phyloP scores from a whole-genome alignment of 1,140 invertebrate species.

The Drosophila triauraria region DNA sequence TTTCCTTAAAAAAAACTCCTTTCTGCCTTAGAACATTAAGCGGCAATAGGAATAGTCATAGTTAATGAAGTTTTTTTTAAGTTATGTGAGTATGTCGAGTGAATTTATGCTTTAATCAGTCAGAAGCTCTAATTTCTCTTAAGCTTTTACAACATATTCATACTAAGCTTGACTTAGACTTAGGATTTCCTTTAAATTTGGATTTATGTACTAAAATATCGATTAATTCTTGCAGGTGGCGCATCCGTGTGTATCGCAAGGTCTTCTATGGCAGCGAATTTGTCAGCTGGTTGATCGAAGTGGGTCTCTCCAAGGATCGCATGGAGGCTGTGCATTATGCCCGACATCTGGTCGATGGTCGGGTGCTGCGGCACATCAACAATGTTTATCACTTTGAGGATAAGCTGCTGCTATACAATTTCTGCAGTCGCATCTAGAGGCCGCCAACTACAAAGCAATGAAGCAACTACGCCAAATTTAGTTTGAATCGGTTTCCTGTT shows the following conservation, averaged over 20 bases:
- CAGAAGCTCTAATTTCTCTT: background rate
- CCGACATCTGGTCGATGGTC: slow-evolving; percentile 92
- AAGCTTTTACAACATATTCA: background rate
- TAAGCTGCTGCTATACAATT: slow-evolving; percentile 89
- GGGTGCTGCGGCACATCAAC: slow-evolving; percentile 93
- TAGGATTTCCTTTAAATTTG: background rate
- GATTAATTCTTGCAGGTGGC: slow-evolving; percentile 85
- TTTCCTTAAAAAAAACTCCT: background rate
- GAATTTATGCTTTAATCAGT: background rate
- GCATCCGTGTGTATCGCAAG: slow-evolving; percentile 90
- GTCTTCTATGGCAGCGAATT: slow-evolving; percentile 94
- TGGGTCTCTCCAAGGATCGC: slow-evolving; percentile 91
- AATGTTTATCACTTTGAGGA: slow-evolving; percentile 93
- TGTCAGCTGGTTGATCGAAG: slow-evolving; percentile 93
- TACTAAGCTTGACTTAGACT: slow-evolving; percentile 1
- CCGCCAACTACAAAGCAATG: slow-evolving; percentile 6
- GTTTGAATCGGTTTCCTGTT: slow-evolving; percentile 59
- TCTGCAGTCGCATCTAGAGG: slow-evolving; percentile 85
- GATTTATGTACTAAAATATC: background rate
- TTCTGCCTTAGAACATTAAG: slow-evolving; percentile 24
- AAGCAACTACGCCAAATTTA: slow-evolving; percentile 77
- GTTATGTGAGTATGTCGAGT: slow-evolving; percentile 14
- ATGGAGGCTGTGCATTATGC: slow-evolving; percentile 93
- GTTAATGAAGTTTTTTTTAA: slow-evolving; percentile 24
- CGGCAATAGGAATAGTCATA: slow-evolving; percentile 33